These are phyloP conservation scores for Heterodera filipjevi DNA, from an alignment of 2,888 invertebrate species.

Conservation along the genomic window DNA sequence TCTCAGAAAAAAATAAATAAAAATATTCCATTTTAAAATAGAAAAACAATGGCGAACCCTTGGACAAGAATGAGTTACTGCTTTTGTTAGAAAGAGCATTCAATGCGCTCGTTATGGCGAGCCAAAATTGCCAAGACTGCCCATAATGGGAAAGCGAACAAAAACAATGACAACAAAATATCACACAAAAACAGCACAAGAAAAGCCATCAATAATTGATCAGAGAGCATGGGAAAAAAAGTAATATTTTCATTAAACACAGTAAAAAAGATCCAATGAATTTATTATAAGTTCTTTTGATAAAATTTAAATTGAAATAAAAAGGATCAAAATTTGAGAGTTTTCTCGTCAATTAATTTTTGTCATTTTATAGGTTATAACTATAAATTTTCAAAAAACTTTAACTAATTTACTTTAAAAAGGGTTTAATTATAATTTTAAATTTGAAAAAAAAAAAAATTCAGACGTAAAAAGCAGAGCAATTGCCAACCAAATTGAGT, in stretches of 20 bases:
- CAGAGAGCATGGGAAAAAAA: background rate
- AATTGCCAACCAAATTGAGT: background rate
- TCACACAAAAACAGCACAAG: background rate
- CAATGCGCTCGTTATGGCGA: background rate
- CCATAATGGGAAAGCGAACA: background rate
- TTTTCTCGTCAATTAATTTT: too few relatives aligned
- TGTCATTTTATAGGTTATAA: too few relatives aligned
- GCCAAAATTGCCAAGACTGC: background rate
- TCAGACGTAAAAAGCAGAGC: background rate
- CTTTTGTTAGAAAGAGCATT: background rate
- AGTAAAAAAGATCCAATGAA: background rate
- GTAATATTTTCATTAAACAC: background rate
- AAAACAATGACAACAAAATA: background rate
- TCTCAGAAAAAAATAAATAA: background rate
- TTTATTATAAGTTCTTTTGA: background rate
- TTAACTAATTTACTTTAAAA: too few relatives aligned
- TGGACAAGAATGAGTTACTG: background rate
- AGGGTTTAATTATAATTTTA: too few relatives aligned
- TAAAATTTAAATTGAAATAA: background rate
- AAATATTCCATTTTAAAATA: background rate
- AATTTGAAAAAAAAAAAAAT: background rate
- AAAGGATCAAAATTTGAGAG: too few relatives aligned
- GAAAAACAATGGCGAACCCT: background rate
- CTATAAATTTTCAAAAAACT: too few relatives aligned
- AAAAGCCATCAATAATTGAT: background rate